Base-by-base conservation (phyloP, 2,797 vertebrate species). In the Sebastes oblongus region DNA sequence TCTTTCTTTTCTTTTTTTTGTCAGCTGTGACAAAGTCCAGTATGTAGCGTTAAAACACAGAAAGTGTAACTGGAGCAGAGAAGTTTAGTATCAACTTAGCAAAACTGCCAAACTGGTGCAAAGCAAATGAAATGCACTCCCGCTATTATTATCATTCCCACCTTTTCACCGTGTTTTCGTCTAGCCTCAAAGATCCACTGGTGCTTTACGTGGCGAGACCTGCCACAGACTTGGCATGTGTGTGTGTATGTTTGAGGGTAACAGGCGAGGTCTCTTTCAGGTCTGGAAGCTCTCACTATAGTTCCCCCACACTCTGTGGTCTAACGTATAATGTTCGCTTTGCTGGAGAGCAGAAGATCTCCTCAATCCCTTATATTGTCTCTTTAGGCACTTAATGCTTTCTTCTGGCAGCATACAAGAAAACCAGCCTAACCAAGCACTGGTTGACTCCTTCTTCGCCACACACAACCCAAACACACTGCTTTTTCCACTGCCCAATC, bases 21-120 rank as follows among this genome's bases (percentile, higher is more conserved):
- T 90, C 82, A 78, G 78, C 81, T 79, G 64, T 91, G 89, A 93
- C 83, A 84, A 81, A 92, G 83, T 87, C 86, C 89, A 94, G 84
- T 75, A 39, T 79, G 85, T 64, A 52, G 59, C 61, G 60, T 78
- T 68, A 81, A 83, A 91, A 85, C 79, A 88, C 68, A 74, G 75
- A 74, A 82, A 76, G 64, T 88, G 72, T 86, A 88, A 89, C 80
- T 78, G 34, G 75, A 86, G 81, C 69, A 54, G 50, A 72, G 70
- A 83, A 61, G 72, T 81, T 88, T 88, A 89, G 78, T 73, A 80
- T 83, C 76, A 88, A 70, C 86, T 89, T 76, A 77, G 61, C 80
- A 78, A 80, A 86, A 79, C 79, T 81, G 72, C 58, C 84, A 88
- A 80, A 85, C 81, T 29, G 32, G 73, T 64, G 72, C 73, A 88